Evolutionary conservation across 2,113 vertebrate genomes (phyloP).

Genomic region (Varanus salvator): DNA sequence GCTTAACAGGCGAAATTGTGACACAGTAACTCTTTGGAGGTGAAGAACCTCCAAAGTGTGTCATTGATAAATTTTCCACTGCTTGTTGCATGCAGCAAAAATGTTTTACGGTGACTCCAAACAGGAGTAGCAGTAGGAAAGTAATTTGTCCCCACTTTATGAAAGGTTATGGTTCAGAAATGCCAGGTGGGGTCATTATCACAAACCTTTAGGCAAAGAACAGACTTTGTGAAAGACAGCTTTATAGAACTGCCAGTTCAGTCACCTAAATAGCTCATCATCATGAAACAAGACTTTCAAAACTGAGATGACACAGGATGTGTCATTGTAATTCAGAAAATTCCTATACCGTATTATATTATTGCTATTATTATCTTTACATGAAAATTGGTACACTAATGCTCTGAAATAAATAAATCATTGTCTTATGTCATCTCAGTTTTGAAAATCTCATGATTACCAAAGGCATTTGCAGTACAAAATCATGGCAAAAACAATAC

Average conservation of each 20-base stretch:
- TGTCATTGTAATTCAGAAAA: no score
- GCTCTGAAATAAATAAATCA: no score
- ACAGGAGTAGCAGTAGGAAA: slow-evolving; percentile 39
- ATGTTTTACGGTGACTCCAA: slow-evolving; percentile 53
- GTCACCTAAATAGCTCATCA: neutral
- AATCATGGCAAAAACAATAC: no score
- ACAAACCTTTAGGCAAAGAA: neutral
- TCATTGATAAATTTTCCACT: slow-evolving; percentile 67
- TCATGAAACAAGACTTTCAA: neutral
- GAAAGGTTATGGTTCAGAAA: slow-evolving; percentile 31
- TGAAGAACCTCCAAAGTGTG: slow-evolving; percentile 58
- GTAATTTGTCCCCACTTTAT: slow-evolving; percentile 31
- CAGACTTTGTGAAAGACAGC: neutral
- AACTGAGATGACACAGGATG: neutral
- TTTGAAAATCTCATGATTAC: no score
- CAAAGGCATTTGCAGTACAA: no score
- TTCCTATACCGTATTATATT: no score
- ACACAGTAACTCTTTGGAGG: slow-evolving; percentile 71
- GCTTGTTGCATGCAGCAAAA: slow-evolving; percentile 48
- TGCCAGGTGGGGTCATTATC: neutral
- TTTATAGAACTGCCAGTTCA: neutral
- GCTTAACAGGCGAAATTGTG: slow-evolving; percentile 72
- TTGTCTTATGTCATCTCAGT: no score
- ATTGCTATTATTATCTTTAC: no score
- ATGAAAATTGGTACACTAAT: no score